phyloP scores from a whole-genome alignment of 2,888 invertebrate species.

The Dryobota labecula region DNA sequence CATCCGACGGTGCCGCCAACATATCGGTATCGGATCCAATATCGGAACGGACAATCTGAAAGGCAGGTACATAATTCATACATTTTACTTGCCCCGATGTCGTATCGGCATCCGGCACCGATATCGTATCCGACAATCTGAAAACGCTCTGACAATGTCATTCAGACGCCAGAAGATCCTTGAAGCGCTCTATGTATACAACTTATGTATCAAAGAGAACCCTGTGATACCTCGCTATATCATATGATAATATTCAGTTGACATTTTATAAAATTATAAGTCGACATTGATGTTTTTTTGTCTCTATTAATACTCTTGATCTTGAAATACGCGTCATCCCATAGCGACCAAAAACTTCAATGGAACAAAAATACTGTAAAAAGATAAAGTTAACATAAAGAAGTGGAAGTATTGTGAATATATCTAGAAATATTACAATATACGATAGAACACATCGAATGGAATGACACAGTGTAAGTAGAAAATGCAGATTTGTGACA shows the following conservation, averaged over 20 bases:
- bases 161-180: no score
- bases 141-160: no score
- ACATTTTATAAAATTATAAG: conserved; percentile 10
- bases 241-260: conserved; percentile 30
- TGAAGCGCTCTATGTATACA: background rate
- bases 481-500: conserved; percentile 75
- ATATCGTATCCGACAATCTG: no score
- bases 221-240: conserved; percentile 9
- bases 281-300: conserved; percentile 7
- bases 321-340: conserved; percentile 20
- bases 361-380: conserved; percentile 55
- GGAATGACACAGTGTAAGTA: conserved; percentile 79
- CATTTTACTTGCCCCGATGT: no score
- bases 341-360: conserved; percentile 33
- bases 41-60: no score
- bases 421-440: conserved; percentile 60
- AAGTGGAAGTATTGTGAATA: conserved; percentile 58
- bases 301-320: background rate
- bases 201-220: conserved; percentile 21
- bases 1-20: no score
- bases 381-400: conserved; percentile 49
- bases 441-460: conserved; percentile 79
- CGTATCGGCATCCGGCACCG: no score
- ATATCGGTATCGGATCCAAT: no score
- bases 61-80: no score